phyloP scores from a whole-genome alignment of 1,140 invertebrate species.

The Drosophila busckii region DNA sequence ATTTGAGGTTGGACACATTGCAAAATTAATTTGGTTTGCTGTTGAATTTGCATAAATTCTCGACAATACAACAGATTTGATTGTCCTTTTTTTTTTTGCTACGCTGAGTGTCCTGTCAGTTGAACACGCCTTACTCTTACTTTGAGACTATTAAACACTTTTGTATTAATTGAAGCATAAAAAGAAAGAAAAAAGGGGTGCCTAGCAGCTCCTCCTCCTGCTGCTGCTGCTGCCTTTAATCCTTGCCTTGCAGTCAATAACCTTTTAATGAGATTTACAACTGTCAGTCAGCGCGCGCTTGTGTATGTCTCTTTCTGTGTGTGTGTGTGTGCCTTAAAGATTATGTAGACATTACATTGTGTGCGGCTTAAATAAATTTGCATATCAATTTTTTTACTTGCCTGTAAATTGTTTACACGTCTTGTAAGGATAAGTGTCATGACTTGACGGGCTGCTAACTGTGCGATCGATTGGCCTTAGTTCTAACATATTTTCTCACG shows the following conservation, averaged over 20 bases:
- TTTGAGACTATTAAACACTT: conserved; percentile 67
- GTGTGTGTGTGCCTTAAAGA: conserved; percentile 53
- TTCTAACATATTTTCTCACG: conserved; percentile 5
- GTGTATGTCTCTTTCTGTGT: conserved; percentile 9
- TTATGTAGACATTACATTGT: conserved; percentile 67
- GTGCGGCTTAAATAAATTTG: conserved; percentile 68
- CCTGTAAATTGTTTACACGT: conserved; percentile 26
- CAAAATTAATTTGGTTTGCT: conserved; percentile 51
- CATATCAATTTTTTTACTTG: conserved; percentile 49
- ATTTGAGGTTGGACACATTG: conserved; percentile 71
- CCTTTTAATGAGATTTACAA: conserved; percentile 76
- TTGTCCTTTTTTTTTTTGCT: neutral
- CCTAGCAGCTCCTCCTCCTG: conserved; percentile 22
- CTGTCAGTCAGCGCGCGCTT: conserved; percentile 41
- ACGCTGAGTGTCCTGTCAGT: conserved; percentile 42
- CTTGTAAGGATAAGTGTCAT: conserved; percentile 54
- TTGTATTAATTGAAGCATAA: conserved; percentile 76
- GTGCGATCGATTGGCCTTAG: conserved; percentile 45
- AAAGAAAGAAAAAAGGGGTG: conserved; percentile 59
- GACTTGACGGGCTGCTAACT: conserved; percentile 19
- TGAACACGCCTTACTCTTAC: conserved; percentile 3
- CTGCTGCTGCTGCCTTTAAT: neutral
- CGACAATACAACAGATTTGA: conserved; percentile 40
- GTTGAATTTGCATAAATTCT: conserved; percentile 47
- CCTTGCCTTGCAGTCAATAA: conserved; percentile 59